Percentiles rank a stretch among this genome's conserved stretches.
These are phyloP conservation scores for Erythrocercus mccallii DNA, from an alignment of 2,113 vertebrate genomes.

Conservation along the genomic window DNA sequence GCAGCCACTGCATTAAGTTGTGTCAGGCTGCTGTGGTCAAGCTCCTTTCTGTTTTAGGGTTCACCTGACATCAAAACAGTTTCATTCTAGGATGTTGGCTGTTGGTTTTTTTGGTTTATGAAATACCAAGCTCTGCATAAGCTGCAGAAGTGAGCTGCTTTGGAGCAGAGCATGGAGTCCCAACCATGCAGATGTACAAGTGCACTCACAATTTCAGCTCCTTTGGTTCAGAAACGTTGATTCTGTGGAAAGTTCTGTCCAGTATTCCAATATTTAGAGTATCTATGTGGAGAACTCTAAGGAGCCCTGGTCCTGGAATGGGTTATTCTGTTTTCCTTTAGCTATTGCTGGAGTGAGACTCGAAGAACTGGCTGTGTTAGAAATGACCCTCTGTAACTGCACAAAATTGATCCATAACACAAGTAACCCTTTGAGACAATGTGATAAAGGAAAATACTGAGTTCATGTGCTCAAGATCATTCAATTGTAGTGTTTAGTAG, in stretches of 20 bases:
- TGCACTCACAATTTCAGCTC: not conserved
- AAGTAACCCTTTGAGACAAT: not conserved
- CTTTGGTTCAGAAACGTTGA: not conserved
- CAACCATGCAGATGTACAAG: accelerated
- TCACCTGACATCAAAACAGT: not conserved
- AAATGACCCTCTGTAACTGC: not conserved
- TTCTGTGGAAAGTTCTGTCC: not conserved
- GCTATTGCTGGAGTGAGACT: not conserved
- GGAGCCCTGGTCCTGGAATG: not conserved
- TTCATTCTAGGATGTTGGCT: not conserved
- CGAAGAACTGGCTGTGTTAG: not conserved
- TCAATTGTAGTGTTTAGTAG: not conserved
- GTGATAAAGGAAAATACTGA: not conserved
- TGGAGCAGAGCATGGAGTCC: not conserved
- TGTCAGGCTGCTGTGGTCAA: not conserved
- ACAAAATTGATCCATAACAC: not conserved
- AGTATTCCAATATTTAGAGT: not conserved
- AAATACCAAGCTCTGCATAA: not conserved
- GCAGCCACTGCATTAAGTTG: not conserved
- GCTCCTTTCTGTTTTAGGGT: not conserved
- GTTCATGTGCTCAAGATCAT: not conserved
- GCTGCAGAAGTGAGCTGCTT: not conserved
- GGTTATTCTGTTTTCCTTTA: not conserved
- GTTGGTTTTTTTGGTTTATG: not conserved
- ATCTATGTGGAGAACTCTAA: not conserved